Evolutionary conservation across 2,888 invertebrate genomes (phyloP).

Genomic region (Masnerella sp.): DNA sequence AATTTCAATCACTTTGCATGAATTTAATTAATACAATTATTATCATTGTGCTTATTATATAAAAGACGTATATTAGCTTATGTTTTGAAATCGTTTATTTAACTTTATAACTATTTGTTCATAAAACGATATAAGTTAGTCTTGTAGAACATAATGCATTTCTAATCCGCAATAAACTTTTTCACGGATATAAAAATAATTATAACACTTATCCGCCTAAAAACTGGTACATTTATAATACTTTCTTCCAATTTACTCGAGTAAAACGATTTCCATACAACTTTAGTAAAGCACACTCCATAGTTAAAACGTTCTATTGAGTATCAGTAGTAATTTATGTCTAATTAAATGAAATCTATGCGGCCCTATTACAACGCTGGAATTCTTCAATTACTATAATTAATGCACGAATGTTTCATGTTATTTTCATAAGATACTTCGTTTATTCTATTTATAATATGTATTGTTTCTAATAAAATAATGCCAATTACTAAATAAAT

Average conservation of each 20-base stretch:
- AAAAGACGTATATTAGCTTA: too few species aligned
- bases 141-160: not conserved
- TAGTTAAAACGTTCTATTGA: conserved; percentile 5
- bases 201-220: not conserved
- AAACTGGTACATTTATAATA: not conserved
- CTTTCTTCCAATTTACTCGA: conserved; percentile 1
- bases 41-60: too few species aligned
- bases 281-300: not conserved
- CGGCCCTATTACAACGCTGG: conserved; percentile 8
- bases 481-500: not conserved
- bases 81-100: not conserved
- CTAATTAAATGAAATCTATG: conserved; percentile 17
- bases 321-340: conserved; percentile 9
- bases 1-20: too few species aligned
- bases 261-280: conserved; percentile 5
- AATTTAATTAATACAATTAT: not conserved
- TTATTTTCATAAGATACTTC: conserved; percentile 4
- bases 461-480: not conserved
- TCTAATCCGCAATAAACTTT: not conserved
- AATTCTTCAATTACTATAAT: conserved; percentile 27
- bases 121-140: not conserved
- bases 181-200: not conserved
- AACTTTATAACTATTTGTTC: not conserved
- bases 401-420: conserved; percentile 17
- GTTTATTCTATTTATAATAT: not conserved